A percentile compares a stretch with the other conserved stretches of the same genome.
Evolutionary conservation across 1,140 invertebrate genomes (phyloP).

Genomic region (Pseudomyrmex concolor): DNA sequence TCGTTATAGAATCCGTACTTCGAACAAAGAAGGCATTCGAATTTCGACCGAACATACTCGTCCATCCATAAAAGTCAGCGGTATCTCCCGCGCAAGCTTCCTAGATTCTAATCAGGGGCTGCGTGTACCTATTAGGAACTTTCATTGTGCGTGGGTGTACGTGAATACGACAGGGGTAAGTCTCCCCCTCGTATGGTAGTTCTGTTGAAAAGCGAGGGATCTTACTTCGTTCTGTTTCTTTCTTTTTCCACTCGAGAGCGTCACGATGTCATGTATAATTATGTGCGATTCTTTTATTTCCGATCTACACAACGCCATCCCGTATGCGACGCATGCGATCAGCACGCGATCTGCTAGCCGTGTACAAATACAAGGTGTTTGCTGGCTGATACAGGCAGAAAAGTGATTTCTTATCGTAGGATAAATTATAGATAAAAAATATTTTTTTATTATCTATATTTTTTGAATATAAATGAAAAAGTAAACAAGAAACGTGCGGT

Average conservation of each 20-base stretch:
- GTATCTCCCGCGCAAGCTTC: constrained; percentile 68
- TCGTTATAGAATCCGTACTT: constrained; percentile 33
- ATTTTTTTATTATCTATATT: no score
- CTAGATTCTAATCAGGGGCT: constrained; percentile 83
- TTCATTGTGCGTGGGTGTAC: constrained; percentile 83
- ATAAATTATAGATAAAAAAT: neutral
- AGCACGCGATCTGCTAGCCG: neutral
- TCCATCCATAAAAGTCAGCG: constrained; percentile 63
- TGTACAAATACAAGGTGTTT: constrained; percentile 14
- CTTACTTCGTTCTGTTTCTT: constrained; percentile 60
- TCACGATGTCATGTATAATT: constrained; percentile 82
- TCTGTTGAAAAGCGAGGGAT: constrained; percentile 67
- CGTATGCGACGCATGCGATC: neutral
- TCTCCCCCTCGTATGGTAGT: constrained; percentile 68
- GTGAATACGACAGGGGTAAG: constrained; percentile 72
- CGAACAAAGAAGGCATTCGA: constrained; percentile 55
- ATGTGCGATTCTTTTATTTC: constrained; percentile 76
- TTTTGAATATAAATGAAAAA: no score
- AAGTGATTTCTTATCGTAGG: neutral
- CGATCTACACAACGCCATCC: constrained; percentile 37
- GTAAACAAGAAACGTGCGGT: no score
- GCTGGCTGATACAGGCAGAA: neutral
- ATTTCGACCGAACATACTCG: constrained; percentile 33
- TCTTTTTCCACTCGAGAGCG: constrained; percentile 68
- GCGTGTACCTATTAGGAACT: constrained; percentile 83